These are phyloP conservation scores for Larimichthys crocea DNA, from an alignment of 2,113 vertebrate species.

Conservation along the genomic window DNA sequence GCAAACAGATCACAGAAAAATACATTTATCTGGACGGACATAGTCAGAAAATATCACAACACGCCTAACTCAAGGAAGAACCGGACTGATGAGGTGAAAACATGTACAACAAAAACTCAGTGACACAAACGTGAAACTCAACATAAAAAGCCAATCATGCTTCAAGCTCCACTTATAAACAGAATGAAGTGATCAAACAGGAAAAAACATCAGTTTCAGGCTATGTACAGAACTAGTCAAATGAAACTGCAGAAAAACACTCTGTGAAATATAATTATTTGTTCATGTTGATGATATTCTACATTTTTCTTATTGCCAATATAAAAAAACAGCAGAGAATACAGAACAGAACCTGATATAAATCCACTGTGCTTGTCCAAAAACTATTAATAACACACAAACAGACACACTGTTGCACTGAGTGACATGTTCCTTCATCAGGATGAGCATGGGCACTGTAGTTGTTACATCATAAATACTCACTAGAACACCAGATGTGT, in stretches of 20 bases:
- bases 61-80: not conserved
- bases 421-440: no score
- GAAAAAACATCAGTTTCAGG: conserved; percentile 8
- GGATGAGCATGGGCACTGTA: no score
- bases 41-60: conserved; percentile 2
- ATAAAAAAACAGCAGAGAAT: not conserved
- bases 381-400: no score
- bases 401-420: no score
- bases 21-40: conserved; percentile 8
- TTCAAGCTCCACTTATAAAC: not conserved
- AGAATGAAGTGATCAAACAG: not conserved
- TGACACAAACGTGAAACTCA: conserved; percentile 1
- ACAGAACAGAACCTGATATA: not conserved
- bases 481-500: no score
- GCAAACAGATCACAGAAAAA: conserved; percentile 29
- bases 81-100: not conserved
- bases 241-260: not conserved
- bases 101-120: not conserved
- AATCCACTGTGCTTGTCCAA: not conserved
- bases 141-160: conserved; percentile 7
- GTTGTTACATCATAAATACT: no score
- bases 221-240: conserved; percentile 33
- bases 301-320: not conserved
- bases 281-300: not conserved
- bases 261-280: conserved; percentile 2